A percentile compares a stretch with the other conserved stretches of the same genome.
Conservation (phyloP, 2,797 vertebrate genomes). For the Danio choprae region DNA sequence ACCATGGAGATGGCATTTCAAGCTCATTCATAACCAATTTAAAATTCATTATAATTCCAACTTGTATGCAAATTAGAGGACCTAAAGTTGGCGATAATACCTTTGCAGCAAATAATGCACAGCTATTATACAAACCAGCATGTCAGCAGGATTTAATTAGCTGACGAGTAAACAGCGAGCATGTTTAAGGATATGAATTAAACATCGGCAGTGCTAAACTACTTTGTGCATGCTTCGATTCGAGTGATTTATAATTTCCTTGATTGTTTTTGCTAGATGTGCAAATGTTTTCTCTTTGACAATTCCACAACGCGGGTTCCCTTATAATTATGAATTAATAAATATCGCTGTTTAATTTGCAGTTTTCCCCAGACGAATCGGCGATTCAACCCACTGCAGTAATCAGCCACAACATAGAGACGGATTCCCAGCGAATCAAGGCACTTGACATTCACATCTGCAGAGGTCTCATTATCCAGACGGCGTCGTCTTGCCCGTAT, state of each 20-base stretch:
- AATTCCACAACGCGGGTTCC: neutral
- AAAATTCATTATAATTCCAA: conserved; percentile 57
- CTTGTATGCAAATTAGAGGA: conserved; percentile 39
- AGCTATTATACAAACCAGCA: conserved; percentile 61
- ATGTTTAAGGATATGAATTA: conserved; percentile 57
- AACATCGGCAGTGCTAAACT: conserved; percentile 39
- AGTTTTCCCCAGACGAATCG: conserved; percentile 21
- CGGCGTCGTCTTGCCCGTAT: conserved; percentile 38
- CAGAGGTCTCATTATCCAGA: conserved; percentile 52
- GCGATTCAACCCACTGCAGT: conserved; percentile 4
- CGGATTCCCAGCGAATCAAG: conserved; percentile 36
- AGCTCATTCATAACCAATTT: conserved; percentile 50
- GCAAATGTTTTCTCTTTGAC: conserved; percentile 19
- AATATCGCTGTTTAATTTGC: conserved; percentile 11
- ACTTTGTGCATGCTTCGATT: neutral
- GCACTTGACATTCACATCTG: conserved; percentile 42
- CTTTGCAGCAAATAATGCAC: conserved; percentile 46
- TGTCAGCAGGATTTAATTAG: conserved; percentile 77
- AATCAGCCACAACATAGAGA: conserved; percentile 38
- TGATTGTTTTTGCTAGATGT: conserved; percentile 30
- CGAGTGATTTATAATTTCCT: neutral
- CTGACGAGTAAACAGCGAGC: conserved; percentile 67
- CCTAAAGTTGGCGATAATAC: conserved; percentile 36
- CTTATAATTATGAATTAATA: conserved; percentile 16
- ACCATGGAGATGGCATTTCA: conserved; percentile 26